These are phyloP conservation scores for Watsonalla binaria DNA, from an alignment of 2,888 invertebrate genomes.

Conservation along the genomic window DNA sequence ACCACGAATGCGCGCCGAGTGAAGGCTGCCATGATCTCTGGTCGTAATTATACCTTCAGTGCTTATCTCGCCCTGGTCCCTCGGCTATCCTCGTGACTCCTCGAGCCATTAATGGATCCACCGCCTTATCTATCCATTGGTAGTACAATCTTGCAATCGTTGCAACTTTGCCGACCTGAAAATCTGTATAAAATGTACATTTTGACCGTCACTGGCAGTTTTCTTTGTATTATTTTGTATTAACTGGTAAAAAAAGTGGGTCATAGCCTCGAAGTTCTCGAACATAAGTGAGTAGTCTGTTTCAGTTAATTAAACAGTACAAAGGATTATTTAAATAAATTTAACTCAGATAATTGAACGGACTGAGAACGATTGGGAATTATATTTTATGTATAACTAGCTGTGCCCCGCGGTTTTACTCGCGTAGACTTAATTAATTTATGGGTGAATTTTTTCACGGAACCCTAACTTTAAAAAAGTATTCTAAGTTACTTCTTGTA, in stretches of 20 bases:
- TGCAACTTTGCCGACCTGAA: neutral
- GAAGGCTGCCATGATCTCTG: constrained; percentile 25
- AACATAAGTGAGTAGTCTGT: constrained; percentile 8
- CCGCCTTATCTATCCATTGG: constrained; percentile 13
- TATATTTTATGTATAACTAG: neutral
- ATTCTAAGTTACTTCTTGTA: too few species aligned
- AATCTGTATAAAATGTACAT: too few species aligned
- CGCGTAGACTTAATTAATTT: too few species aligned
- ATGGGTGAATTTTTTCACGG: too few species aligned
- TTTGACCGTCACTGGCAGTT: too few species aligned
- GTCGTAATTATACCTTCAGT: constrained; percentile 23
- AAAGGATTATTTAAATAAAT: constrained; percentile 11
- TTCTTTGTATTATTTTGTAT: too few species aligned
- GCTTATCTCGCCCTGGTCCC: constrained; percentile 15
- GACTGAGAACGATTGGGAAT: neutral
- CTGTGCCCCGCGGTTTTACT: too few species aligned
- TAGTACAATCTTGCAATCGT: constrained; percentile 7
- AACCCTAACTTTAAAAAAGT: too few species aligned
- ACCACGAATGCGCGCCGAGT: neutral
- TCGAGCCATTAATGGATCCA: constrained; percentile 15
- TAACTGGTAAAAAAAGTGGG: neutral
- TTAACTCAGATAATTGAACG: neutral
- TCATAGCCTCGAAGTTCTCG: neutral
- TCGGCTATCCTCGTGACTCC: constrained; percentile 12
- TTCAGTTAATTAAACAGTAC: constrained; percentile 11